Evolutionary conservation across 30 jellyfish, hydroid and myxozoan genomes (phyloP).

Genomic region (Hydra vulgaris): DNA sequence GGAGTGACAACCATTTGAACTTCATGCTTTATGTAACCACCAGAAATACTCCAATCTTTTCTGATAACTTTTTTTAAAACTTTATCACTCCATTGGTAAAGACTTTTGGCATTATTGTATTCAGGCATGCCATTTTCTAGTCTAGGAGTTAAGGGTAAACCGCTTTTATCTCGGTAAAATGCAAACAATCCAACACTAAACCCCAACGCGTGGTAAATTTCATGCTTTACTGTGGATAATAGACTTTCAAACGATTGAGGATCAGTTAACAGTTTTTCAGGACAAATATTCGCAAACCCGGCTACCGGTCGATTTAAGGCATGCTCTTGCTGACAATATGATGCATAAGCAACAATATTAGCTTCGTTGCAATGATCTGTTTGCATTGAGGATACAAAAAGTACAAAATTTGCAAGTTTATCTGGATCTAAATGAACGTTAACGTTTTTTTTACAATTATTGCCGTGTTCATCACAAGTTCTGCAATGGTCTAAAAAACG

Average conservation of each 20-base stretch:
- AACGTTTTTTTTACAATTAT: conserved; percentile 33
- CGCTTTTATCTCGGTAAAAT: conserved; percentile 61
- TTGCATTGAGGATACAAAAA: conserved; percentile 78
- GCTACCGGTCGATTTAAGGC: conserved; percentile 91
- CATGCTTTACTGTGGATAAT: conserved; percentile 82
- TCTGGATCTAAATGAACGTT: conserved; percentile 18
- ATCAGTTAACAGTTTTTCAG: conserved; percentile 62
- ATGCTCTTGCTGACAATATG: conserved; percentile 90
- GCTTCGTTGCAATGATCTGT: conserved; percentile 82
- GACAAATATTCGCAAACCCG: conserved; percentile 86
- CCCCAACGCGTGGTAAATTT: conserved; percentile 81
- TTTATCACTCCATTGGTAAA: conserved; percentile 67
- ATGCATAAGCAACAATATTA: conserved; percentile 86
- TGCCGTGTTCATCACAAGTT: conserved; percentile 61
- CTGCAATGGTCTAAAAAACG: conserved; percentile 67
- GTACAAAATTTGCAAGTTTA: conserved; percentile 40
- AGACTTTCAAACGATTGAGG: conserved; percentile 73
- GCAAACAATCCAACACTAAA: conserved; percentile 88
- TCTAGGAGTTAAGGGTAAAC: conserved; percentile 62
- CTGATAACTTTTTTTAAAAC: conserved; percentile 48
- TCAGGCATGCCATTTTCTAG: conserved; percentile 72
- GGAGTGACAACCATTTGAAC: conserved; percentile 88
- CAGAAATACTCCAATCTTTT: conserved; percentile 73
- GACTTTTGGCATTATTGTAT: conserved; percentile 40
- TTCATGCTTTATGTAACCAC: conserved; percentile 67